Evolutionary conservation across 2,888 invertebrate species (phyloP), one percentile per base, ranked within the genome.

Genomic region (Colostygia pectinataria): DNA sequence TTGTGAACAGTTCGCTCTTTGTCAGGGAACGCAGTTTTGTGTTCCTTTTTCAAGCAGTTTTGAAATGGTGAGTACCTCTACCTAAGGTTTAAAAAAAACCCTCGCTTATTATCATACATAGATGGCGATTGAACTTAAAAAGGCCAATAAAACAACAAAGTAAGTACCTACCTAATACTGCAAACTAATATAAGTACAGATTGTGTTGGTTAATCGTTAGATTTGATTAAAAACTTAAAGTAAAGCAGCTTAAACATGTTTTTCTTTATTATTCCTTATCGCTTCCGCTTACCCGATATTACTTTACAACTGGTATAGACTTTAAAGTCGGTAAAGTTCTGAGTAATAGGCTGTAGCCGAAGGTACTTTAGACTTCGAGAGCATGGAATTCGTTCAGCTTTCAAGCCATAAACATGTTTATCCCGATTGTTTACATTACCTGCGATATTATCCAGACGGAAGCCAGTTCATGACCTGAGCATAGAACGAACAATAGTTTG

Each of bases 391-490:
- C 46, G 40, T 27, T 34, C 32, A 10, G 23, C 37, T 38, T 32
- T 52, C 36, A 32, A 48, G 25, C 46, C 38, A 46, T 52, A 46
- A 52, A 46, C 52, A 52, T 52, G 46, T 39, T 52, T 52, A 47
- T 52, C 46, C 52, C 46, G 38, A 52, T 47, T 53, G 57, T 53
- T 59, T 59, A 59, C 57, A 55, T 33, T 50, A 44, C 43, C 47
- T 49, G 53, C 44, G 52, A 57, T 53, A 53, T 40, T 41, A 53
- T 42, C 54, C 57, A 59, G 59, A 53, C 55, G 60, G 60, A 60
- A 55, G 51, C 44, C 52, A 34, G 60, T 57, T 60, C 60, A 54
- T 39, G 60, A 60, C 57, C 60, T 55, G 49, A 7, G 32, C 47
- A 27, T 33, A 38, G 46, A 52, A 14, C 33, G 14, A 37, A 38